Percentiles rank a stretch among this genome's conserved stretches.
Conservation (phyloP, 2,888 invertebrate species). For the Tromatobia lineatoria region DNA sequence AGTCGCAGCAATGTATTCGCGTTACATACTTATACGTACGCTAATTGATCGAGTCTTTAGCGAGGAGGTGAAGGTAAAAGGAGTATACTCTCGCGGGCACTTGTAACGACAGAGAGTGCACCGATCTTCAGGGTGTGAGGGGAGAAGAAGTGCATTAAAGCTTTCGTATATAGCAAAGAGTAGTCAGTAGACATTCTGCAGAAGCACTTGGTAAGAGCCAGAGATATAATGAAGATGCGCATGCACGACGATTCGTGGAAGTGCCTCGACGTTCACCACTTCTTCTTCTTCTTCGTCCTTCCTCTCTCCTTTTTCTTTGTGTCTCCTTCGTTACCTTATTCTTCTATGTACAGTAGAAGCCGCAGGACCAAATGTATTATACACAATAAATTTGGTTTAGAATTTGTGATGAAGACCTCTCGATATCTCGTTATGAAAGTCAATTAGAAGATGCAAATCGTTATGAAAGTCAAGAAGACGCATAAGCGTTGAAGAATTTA, state of each 20-base stretch:
- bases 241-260: conserved; percentile 80
- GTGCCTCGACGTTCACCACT: conserved; percentile 53
- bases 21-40: conserved; percentile 64
- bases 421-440: conserved; percentile 36
- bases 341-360: conserved; percentile 5
- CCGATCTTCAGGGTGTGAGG: conserved; percentile 3
- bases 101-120: conserved; percentile 42
- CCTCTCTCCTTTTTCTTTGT: conserved; percentile 3
- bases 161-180: conserved; percentile 38
- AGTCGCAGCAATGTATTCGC: conserved; percentile 53
- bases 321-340: not conserved
- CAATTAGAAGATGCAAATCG: conserved; percentile 56
- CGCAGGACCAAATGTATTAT: conserved; percentile 10
- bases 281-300: conserved; percentile 34
- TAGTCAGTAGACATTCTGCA: conserved; percentile 61
- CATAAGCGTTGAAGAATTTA: no score
- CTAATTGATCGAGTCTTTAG: conserved; percentile 81
- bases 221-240: conserved; percentile 80
- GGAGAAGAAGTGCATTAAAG: conserved; percentile 38
- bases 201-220: conserved; percentile 57
- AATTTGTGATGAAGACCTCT: conserved; percentile 55
- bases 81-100: conserved; percentile 34
- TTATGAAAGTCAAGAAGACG: no score
- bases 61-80: conserved; percentile 29
- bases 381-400: conserved; percentile 48